Base-by-base conservation (phyloP, 92 coral and sea anemone genomes). In the Zoanthus sociatus region DNA sequence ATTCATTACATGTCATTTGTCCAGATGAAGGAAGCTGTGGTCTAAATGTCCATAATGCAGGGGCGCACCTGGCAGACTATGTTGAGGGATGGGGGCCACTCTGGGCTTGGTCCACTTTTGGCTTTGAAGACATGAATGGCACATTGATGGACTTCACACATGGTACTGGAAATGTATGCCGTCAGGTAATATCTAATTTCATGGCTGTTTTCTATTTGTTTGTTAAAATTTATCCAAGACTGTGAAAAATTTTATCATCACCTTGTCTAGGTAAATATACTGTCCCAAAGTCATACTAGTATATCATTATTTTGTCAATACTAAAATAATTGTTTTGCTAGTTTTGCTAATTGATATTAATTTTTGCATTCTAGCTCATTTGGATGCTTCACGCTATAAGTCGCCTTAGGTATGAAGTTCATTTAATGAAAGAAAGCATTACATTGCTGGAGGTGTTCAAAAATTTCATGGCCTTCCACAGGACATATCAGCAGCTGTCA, bases 21-120 rank as follows among this genome's bases (percentile, higher is more conserved):
- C 37, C 11, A 90, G 92, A 90, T 1, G 90, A 83, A 47, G 92
- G 92, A 20, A 83, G 87, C 58, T 92, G 95, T 83, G 95, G 95
- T 37, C 93, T 92, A 14, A 90, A 90, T 90, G 91, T 92, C 10
- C 91, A 87, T 89, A 92, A 89, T 53, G 66, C 87, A 12, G 95
- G 95, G 44, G 90, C 85, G 5, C 95, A 92, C 51, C 46, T 92
- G 56, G 93, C 66, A 4, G 87, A 90, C 78, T 92, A 87, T 87
- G 93, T 90, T 50, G 78, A 48, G 74, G 90, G 88, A 26, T 92
- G 90, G 92, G 94, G 94, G 1, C 92, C 94, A 69, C 82, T 92
- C 75, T 92, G 91, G 91, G 93, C 93, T 13, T 92, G 93, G 95
- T 87, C 91, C 50, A 82, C 88, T 15, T 92, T 92, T 86, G 92